Conservation (phyloP, 2,888 invertebrate genomes). For the Conus canariensis region DNA sequence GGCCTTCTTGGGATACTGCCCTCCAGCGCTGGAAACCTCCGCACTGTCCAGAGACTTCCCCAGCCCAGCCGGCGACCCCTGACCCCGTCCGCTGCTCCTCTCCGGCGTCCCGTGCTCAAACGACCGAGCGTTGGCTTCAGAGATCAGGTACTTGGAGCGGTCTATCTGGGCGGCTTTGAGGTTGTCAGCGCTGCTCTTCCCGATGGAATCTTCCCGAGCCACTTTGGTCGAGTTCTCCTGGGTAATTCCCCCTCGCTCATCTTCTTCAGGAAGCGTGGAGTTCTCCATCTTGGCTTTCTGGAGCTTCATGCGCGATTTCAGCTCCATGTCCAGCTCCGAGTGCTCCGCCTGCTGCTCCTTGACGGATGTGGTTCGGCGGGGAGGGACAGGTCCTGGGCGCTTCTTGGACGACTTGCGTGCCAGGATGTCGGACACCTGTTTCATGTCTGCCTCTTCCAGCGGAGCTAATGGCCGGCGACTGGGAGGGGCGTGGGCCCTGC, state of each 20-base stretch:
- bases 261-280: conserved; percentile 61
- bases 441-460: conserved; percentile 63
- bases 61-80: conserved; percentile 32
- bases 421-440: conserved; percentile 69
- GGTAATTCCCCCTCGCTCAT: background rate
- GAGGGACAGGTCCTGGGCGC: conserved; percentile 82
- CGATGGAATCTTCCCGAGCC: conserved; percentile 41
- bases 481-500: conserved; percentile 74
- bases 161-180: conserved; percentile 70
- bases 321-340: conserved; percentile 65
- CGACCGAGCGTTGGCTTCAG: conserved; percentile 63
- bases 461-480: conserved; percentile 67
- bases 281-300: conserved; percentile 73
- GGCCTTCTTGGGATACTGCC: conserved; percentile 69
- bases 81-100: conserved; percentile 58
- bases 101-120: conserved; percentile 57
- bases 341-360: conserved; percentile 60
- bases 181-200: conserved; percentile 67
- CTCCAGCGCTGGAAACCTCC: background rate
- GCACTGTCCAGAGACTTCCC: conserved; percentile 33
- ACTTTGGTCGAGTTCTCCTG: background rate
- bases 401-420: conserved; percentile 63
- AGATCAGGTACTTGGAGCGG: conserved; percentile 71
- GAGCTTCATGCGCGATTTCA: conserved; percentile 71
- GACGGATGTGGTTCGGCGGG: conserved; percentile 95